phyloP scores from a whole-genome alignment of 2,113 vertebrate genomes.

The Leptosomus discolor region DNA sequence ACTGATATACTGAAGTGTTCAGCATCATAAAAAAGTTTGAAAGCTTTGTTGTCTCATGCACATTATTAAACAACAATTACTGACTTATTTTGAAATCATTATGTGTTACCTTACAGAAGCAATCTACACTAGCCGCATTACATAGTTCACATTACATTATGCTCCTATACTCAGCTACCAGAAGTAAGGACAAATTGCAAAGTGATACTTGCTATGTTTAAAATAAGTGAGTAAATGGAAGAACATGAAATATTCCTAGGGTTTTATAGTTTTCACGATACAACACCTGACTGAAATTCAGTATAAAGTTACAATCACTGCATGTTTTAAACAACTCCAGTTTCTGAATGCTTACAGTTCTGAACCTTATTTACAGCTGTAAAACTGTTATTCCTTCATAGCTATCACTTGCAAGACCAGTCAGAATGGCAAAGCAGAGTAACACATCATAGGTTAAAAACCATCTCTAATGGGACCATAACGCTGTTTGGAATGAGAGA shows the following conservation, averaged over 20 bases:
- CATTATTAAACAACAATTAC: constrained; percentile 29
- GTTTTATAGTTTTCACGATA: not conserved
- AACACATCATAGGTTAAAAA: not conserved
- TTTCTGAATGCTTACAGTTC: not conserved
- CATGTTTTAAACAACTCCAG: not conserved
- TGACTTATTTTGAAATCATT: not conserved
- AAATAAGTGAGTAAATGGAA: not conserved
- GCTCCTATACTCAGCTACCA: not conserved
- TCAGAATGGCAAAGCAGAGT: not conserved
- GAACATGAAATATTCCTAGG: not conserved
- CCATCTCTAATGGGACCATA: not conserved
- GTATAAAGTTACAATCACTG: not conserved
- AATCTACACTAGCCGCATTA: not conserved
- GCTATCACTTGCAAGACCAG: not conserved
- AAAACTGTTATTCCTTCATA: not conserved
- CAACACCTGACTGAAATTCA: not conserved
- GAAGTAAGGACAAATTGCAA: not conserved
- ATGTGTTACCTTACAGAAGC: not conserved
- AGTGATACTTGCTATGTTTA: not conserved
- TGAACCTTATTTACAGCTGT: not conserved
- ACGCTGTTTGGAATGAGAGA: not conserved
- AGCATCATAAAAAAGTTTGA: constrained; percentile 10
- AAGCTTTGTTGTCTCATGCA: not conserved
- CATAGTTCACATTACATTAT: not conserved
- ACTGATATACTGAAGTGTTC: not conserved